Percentiles rank a stretch among this genome's conserved stretches.
Evolutionary conservation across 2,113 vertebrate genomes (phyloP).

Genomic region (Cynopterus brachyotis): DNA sequence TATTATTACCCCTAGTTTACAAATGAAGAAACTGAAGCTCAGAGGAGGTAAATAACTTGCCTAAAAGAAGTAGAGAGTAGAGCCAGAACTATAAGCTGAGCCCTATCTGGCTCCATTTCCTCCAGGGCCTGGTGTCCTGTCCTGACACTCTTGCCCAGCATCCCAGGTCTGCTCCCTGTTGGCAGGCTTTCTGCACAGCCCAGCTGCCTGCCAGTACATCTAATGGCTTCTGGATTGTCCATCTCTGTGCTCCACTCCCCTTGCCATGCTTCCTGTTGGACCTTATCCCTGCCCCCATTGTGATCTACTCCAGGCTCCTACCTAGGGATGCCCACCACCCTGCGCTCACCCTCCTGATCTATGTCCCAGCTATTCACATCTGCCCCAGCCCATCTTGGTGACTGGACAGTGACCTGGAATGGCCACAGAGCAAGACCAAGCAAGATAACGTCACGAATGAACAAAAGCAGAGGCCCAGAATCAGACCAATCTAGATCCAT

Average conservation of each 20-base stretch:
- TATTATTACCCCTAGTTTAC: background rate
- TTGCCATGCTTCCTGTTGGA: background rate
- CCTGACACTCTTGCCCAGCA: background rate
- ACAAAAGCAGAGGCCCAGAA: background rate
- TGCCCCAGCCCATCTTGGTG: background rate
- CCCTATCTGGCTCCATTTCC: background rate
- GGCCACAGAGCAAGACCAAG: background rate
- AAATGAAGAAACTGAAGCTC: background rate
- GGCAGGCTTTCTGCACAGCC: background rate
- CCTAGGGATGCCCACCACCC: background rate
- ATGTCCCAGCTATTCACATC: background rate
- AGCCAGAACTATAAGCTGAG: background rate
- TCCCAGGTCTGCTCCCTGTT: background rate
- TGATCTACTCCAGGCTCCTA: background rate
- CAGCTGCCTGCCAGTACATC: background rate
- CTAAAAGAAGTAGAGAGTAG: background rate
- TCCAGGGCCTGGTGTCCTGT: background rate
- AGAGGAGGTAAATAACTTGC: background rate
- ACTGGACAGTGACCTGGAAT: background rate
- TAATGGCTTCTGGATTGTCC: background rate
- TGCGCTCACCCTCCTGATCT: background rate
- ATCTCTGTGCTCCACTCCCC: background rate
- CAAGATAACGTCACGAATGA: background rate
- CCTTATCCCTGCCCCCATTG: background rate
- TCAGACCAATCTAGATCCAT: background rate